phyloP scores from a whole-genome alignment of 2,797 vertebrate species.

The Falco columbarius region DNA sequence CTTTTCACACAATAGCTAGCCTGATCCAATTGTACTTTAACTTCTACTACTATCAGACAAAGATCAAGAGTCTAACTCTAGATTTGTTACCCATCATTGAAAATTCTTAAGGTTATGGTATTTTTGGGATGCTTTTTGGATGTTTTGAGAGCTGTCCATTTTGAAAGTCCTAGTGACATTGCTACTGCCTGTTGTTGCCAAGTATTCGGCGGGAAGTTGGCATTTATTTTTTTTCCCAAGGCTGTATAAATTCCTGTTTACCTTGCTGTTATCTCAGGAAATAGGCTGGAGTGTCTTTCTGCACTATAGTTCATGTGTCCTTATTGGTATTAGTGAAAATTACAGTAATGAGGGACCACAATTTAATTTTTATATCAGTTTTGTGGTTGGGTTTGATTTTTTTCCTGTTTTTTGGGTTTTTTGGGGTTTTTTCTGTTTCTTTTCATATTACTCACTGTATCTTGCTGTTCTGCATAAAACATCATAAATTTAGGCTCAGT shows the following conservation, averaged over 20 bases:
- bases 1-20: neutral
- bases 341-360: neutral
- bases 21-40: neutral
- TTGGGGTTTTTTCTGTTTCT: neutral
- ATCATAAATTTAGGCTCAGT: neutral
- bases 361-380: neutral
- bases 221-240: slow-evolving; percentile 23
- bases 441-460: neutral
- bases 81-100: neutral
- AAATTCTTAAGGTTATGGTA: neutral
- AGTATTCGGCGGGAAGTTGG: slow-evolving; percentile 41
- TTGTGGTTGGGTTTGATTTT: neutral
- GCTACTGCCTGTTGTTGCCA: neutral
- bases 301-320: neutral
- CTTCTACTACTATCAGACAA: neutral
- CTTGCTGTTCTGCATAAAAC: neutral
- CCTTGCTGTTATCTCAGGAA: slow-evolving; percentile 26
- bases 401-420: neutral
- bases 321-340: neutral
- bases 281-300: slow-evolving; percentile 3
- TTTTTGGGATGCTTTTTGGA: neutral
- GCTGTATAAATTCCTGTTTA: slow-evolving; percentile 1
- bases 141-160: slow-evolving; percentile 16
- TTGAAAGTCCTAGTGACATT: neutral
- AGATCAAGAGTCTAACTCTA: neutral